A percentile compares a stretch with the other conserved stretches of the same genome.
phyloP scores from a whole-genome alignment of 2,113 vertebrate genomes.

The Hemibagrus wyckioides region DNA sequence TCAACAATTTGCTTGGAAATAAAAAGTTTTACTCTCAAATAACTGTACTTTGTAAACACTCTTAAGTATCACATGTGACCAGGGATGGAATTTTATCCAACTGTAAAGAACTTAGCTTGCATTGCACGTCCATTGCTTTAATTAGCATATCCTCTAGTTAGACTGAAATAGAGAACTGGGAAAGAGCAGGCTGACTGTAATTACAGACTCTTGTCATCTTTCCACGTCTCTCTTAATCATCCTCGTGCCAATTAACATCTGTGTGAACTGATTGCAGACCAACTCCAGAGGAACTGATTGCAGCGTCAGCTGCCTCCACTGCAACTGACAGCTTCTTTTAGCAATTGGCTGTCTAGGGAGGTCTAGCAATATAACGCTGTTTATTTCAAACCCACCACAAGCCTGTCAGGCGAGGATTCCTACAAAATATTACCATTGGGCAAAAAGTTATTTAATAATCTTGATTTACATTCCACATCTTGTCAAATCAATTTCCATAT shows the following conservation, averaged over 20 bases:
- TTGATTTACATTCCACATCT: background rate
- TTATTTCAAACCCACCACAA: constrained; percentile 14
- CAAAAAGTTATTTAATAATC: constrained; percentile 25
- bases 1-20: background rate
- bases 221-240: constrained; percentile 68
- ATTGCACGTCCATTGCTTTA: constrained; percentile 50
- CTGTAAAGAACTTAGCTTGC: constrained; percentile 36
- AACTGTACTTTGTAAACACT: background rate
- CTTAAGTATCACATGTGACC: constrained; percentile 16
- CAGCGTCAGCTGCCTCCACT: constrained; percentile 56
- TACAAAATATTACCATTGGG: background rate
- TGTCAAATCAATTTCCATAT: constrained; percentile 17
- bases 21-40: background rate
- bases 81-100: background rate
- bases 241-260: constrained; percentile 70
- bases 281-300: constrained; percentile 55
- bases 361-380: constrained; percentile 3
- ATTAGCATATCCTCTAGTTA: constrained; percentile 72
- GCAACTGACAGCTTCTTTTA: constrained; percentile 43
- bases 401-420: background rate
- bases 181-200: constrained; percentile 65
- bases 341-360: constrained; percentile 21
- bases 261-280: constrained; percentile 68
- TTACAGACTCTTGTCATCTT: constrained; percentile 66
- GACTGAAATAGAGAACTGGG: constrained; percentile 62